Evolutionary conservation across 2,888 invertebrate genomes (phyloP).

Genomic region (Halictus ligatus): DNA sequence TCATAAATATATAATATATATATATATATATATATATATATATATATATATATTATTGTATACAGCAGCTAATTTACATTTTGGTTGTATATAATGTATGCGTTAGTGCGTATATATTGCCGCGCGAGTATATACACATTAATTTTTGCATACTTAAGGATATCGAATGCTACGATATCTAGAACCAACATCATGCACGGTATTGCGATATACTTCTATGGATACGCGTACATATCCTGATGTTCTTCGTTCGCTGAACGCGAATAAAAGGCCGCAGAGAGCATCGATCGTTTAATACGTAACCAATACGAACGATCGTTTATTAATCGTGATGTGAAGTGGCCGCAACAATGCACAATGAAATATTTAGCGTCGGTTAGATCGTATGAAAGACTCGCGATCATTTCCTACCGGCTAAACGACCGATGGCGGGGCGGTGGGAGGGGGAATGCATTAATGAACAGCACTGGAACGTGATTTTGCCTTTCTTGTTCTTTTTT

Average conservation of each 20-base stretch:
- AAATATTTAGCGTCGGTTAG: constrained; percentile 6
- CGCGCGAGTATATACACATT: background rate
- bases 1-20: constrained; percentile 7
- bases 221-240: constrained; percentile 29
- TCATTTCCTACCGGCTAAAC: background rate
- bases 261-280: background rate
- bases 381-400: background rate
- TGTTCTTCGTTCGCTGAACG: background rate
- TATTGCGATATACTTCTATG: constrained; percentile 56
- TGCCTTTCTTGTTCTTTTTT: background rate
- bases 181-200: constrained; percentile 56
- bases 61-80: background rate
- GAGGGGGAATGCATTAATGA: background rate
- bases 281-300: background rate
- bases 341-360: background rate
- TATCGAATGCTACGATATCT: constrained; percentile 14
- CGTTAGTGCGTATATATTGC: constrained; percentile 12
- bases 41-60: background rate
- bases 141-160: constrained; percentile 2
- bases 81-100: constrained; percentile 16
- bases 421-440: background rate
- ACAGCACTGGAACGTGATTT: background rate
- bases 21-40: constrained; percentile 8
- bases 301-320: background rate
- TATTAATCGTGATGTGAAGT: constrained; percentile 7